phyloP scores from a whole-genome alignment of 2,888 invertebrate species.

The Caenorhabditis uteleia region DNA sequence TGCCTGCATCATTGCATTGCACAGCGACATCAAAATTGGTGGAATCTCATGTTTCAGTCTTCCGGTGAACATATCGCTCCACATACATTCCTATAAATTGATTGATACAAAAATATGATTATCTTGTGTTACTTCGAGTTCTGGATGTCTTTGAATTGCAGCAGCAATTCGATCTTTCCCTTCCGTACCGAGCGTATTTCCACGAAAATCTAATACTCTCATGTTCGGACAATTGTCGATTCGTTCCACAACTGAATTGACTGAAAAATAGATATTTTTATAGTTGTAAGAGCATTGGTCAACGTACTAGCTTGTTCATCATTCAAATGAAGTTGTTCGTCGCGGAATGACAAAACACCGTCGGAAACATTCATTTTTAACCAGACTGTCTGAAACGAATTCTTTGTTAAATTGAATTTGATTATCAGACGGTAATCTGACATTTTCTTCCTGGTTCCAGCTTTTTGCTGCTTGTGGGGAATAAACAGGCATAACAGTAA shows the following conservation, averaged over 20 bases:
- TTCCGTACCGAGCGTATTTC: slow-evolving; percentile 60
- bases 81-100: slow-evolving; percentile 77
- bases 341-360: slow-evolving; percentile 12
- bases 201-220: slow-evolving; percentile 53
- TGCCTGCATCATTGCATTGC: slow-evolving; percentile 82
- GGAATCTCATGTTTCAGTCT: slow-evolving; percentile 94
- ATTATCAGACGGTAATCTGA: not conserved
- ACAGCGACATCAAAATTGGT: slow-evolving; percentile 82
- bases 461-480: slow-evolving; percentile 1
- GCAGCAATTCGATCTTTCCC: slow-evolving; percentile 52
- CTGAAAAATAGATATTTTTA: slow-evolving; percentile 27
- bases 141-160: slow-evolving; percentile 38
- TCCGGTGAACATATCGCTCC: slow-evolving; percentile 97
- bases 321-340: slow-evolving; percentile 24
- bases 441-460: not conserved
- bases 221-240: slow-evolving; percentile 36
- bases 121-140: slow-evolving; percentile 35
- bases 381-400: slow-evolving; percentile 9
- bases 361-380: slow-evolving; percentile 15
- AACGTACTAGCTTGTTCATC: slow-evolving; percentile 9
- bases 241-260: slow-evolving; percentile 35
- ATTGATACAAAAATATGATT: not conserved
- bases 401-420: not conserved
- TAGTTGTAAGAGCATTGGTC: slow-evolving; percentile 1
- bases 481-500: slow-evolving; percentile 20